Evolutionary conservation across 2,113 vertebrate species (phyloP).

Genomic region (Falcunculus frontatus): DNA sequence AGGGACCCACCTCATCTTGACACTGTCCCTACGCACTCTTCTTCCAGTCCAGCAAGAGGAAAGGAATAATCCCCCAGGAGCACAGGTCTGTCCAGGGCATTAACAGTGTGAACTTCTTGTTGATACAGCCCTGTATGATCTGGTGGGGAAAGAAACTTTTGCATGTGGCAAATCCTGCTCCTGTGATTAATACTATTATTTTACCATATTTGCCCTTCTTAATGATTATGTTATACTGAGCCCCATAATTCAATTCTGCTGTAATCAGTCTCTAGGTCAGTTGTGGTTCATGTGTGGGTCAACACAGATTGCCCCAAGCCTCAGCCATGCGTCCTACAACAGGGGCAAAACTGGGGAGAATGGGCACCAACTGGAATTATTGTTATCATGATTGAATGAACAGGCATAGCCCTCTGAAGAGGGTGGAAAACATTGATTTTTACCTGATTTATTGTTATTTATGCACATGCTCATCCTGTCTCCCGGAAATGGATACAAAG

Average conservation of each 20-base stretch:
- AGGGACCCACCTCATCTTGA: not conserved
- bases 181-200: not conserved
- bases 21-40: not conserved
- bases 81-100: not conserved
- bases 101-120: not conserved
- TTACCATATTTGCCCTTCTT: not conserved
- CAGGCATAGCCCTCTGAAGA: not conserved
- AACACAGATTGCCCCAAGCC: not conserved
- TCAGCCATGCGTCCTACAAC: not conserved
- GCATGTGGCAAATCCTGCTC: not conserved
- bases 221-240: not conserved
- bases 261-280: not conserved
- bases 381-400: not conserved
- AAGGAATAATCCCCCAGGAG: not conserved
- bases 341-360: not conserved
- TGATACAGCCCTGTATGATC: not conserved
- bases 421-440: not conserved
- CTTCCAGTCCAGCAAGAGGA: not conserved
- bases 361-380: not conserved
- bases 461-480: not conserved
- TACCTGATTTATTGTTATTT: not conserved
- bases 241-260: not conserved
- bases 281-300: not conserved
- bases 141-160: fast-evolving
- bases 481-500: not conserved